Conservation (phyloP, 2,888 invertebrate genomes). For the Rhogogaster chlorosoma region DNA sequence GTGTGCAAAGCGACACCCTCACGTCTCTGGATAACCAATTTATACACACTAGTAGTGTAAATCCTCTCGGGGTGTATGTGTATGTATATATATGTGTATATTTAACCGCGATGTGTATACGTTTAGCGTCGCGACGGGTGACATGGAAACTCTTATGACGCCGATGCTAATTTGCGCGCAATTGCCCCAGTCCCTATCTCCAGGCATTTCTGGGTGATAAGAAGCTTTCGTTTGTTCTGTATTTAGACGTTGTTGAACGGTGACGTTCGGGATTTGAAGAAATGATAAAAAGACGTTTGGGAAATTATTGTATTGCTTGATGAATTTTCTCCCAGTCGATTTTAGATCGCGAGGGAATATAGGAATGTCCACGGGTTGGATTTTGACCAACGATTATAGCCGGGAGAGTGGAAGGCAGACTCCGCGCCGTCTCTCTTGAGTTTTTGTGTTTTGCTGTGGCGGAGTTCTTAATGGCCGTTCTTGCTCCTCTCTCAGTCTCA, state of each 20-base stretch:
- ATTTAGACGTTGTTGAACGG: background rate
- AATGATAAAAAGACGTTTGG: too few relatives aligned
- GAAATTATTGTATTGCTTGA: background rate
- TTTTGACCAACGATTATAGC: constrained; percentile 14
- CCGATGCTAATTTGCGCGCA: background rate
- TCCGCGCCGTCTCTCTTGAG: constrained; percentile 15
- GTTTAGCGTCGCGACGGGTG: background rate
- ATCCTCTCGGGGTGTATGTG: background rate
- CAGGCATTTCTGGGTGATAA: background rate
- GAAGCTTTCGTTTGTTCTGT: background rate
- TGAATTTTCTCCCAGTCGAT: background rate
- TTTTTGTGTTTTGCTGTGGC: constrained; percentile 34
- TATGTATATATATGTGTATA: background rate
- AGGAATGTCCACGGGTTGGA: background rate
- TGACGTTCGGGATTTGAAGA: background rate
- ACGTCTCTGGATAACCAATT: constrained; percentile 10
- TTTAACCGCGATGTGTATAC: background rate
- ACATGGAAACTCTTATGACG: background rate
- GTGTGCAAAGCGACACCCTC: constrained; percentile 12
- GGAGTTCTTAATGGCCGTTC: constrained; percentile 65
- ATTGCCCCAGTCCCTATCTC: background rate
- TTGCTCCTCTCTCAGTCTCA: constrained; percentile 58
- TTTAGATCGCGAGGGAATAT: background rate
- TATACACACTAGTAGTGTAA: background rate
- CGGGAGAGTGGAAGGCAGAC: background rate